Evolutionary conservation across 2,797 vertebrate species (phyloP).

Genomic region (Phylloscopus collybita): DNA sequence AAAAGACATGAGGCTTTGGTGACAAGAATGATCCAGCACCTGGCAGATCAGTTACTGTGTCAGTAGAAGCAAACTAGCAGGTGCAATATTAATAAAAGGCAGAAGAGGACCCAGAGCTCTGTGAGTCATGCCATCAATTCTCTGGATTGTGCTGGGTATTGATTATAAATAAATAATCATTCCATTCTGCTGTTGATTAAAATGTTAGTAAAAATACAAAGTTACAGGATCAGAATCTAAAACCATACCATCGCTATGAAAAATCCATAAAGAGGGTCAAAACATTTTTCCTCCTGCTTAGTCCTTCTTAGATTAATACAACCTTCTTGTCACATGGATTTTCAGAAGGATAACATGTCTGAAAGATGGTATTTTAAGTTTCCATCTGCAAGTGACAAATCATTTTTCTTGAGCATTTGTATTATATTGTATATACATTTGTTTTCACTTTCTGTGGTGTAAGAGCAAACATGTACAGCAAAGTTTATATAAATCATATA

Average conservation of each 20-base stretch:
- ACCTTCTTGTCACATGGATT: neutral
- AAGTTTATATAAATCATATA: neutral
- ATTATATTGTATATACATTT: neutral
- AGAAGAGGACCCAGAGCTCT: neutral
- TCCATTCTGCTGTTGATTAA: slow-evolving; percentile 20
- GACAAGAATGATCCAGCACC: neutral
- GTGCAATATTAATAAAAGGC: slow-evolving; percentile 3
- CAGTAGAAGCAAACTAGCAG: neutral
- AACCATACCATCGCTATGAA: neutral
- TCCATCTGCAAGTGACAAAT: neutral
- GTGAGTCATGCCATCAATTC: neutral
- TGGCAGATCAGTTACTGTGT: neutral
- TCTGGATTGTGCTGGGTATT: neutral
- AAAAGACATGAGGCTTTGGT: neutral
- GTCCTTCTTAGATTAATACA: slow-evolving; percentile 2
- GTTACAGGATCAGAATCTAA: slow-evolving; percentile 11
- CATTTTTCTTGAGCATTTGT: neutral
- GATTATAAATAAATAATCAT: slow-evolving; percentile 41
- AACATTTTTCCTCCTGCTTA: neutral
- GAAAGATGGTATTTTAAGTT: neutral
- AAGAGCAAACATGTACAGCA: neutral
- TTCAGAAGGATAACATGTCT: neutral
- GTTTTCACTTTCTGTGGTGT: neutral
- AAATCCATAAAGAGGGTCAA: slow-evolving; percentile 17
- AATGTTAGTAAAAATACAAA: slow-evolving; percentile 15